Evolutionary conservation across 2,797 vertebrate species (phyloP), one percentile per base, ranked within the genome.

Genomic region (Acanthurus lineatus): DNA sequence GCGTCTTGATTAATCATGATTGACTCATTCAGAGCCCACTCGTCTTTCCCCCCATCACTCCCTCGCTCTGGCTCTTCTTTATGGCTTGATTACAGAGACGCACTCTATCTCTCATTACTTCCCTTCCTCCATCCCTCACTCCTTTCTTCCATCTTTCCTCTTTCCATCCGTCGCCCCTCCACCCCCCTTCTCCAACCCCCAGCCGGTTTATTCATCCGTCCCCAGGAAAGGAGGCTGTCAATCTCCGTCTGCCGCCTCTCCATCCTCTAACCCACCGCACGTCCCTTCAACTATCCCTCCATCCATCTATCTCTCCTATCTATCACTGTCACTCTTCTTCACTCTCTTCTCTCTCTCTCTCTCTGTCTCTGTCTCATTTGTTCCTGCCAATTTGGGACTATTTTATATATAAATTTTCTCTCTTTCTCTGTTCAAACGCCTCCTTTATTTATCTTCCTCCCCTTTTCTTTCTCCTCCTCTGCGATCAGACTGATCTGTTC

Each of bases 1-100:
- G 90, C 83, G 80, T 86, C 91, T 92, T 95, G 94, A 94, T 95
- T 95, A 95, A 95, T 93, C 93, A 89, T 94, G 94, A 95, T 94
- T 94, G 90, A 92, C 93, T 95, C 94, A 93, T 94, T 95, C 93
- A 95, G 90, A 90, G 71, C 91, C 81, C 79, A 89, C 90, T 91
- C 90, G 60, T 89, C 86, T 90, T 89, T 82, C 69, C 59, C 71
- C 76, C 54, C 79, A 25, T 83, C 77, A 45, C 87, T 89, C 85
- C 69, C 79, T 87, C 77, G 42, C 74, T 88, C 86, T 61, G 40
- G 61, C 81, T 86, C 77, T 89, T 81, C 77, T 91, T 89, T 88
- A 89, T 89, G 86, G 87, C 91, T 93, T 93, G 92, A 93, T 94
- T 93, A 93, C 86, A n/a, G 88, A 90, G 90, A 92, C 80, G 62